Percentiles rank a stretch among this genome's conserved stretches.
Conservation (phyloP, 2,888 invertebrate genomes). For the Torymus aiolomorphi region DNA sequence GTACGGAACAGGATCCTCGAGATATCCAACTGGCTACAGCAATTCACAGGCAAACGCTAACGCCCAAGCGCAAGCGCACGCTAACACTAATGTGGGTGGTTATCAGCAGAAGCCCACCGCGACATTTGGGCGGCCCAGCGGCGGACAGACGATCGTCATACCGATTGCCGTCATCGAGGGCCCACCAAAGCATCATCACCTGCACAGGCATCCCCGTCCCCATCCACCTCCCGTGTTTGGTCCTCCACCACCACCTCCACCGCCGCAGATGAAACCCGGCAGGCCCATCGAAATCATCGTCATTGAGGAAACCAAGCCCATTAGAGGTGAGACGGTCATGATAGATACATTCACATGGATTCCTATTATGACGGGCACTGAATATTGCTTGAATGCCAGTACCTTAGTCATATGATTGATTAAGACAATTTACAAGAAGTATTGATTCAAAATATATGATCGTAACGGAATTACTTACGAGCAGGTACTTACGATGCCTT, state of each 20-base stretch:
- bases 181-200: conserved; percentile 46
- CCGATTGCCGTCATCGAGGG: conserved; percentile 57
- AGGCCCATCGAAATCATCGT: conserved; percentile 64
- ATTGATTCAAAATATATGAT: no score
- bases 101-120: conserved; percentile 11
- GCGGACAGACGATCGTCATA: conserved; percentile 34
- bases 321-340: conserved; percentile 49
- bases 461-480: no score
- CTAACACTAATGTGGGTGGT: conserved; percentile 30
- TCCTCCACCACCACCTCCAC: conserved; percentile 34
- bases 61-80: conserved; percentile 38
- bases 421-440: no score
- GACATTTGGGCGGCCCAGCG: neutral
- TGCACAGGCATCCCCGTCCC: conserved; percentile 31
- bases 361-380: no score
- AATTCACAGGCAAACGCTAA: conserved; percentile 5
- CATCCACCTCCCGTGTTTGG: conserved; percentile 25
- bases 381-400: no score
- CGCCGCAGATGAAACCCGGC: conserved; percentile 44
- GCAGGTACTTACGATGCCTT: no score
- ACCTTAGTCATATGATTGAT: no score
- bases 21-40: neutral
- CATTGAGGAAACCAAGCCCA: conserved; percentile 61
- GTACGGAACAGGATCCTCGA: no score
- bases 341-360: neutral